phyloP scores from a whole-genome alignment of 2,113 vertebrate genomes.

The Lates calcarifer region DNA sequence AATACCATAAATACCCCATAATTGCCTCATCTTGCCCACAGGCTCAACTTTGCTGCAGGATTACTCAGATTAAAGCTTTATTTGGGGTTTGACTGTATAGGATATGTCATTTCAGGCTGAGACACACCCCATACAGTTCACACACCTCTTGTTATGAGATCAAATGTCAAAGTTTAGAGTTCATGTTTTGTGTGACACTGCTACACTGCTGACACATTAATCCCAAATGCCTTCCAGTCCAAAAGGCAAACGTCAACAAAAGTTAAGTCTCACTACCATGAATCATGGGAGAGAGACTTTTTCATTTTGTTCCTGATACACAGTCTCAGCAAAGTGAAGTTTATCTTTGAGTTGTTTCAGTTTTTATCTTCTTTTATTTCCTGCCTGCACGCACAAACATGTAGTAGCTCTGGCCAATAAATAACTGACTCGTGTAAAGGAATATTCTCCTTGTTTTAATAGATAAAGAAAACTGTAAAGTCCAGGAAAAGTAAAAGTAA shows the following conservation, averaged over 20 bases:
- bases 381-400: too few species aligned
- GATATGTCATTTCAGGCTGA: not conserved
- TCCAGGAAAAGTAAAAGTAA: not conserved
- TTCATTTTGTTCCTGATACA: not conserved
- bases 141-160: not conserved
- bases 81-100: not conserved
- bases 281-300: not conserved
- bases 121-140: not conserved
- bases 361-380: not conserved
- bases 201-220: too few species aligned
- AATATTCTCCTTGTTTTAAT: not conserved
- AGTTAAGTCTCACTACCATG: not conserved
- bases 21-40: conserved; percentile 35
- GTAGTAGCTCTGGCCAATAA: too few species aligned
- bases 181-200: not conserved
- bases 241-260: not conserved
- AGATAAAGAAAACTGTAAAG: not conserved
- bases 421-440: not conserved
- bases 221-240: not conserved
- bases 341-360: not conserved
- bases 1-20: conserved; percentile 31
- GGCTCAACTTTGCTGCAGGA: not conserved
- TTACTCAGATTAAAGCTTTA: not conserved
- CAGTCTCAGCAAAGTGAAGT: not conserved
- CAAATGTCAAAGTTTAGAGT: conserved; percentile 10